phyloP scores from a whole-genome alignment of 2,888 invertebrate genomes.

The Octonoba sinensis region DNA sequence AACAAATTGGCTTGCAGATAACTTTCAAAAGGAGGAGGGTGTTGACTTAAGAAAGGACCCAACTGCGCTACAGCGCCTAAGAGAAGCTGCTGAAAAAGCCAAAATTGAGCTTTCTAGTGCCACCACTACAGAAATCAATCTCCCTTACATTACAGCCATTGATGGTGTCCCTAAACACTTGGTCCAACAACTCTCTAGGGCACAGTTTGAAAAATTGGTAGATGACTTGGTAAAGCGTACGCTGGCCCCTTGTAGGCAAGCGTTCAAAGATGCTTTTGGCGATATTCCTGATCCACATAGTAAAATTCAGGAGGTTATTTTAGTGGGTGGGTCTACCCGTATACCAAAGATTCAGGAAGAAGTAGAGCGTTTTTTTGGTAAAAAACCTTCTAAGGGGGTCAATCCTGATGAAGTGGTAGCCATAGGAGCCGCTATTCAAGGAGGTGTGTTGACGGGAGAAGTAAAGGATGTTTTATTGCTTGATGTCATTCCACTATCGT shows the following conservation, averaged over 20 bases:
- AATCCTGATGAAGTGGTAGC: slow-evolving; percentile 99
- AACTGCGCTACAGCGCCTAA: slow-evolving; percentile 97
- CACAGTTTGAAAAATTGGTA: slow-evolving; percentile 94
- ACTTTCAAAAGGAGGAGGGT: slow-evolving; percentile 96
- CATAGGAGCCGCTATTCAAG: slow-evolving; percentile 71
- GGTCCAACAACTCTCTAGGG: slow-evolving; percentile 92
- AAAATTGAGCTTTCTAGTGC: slow-evolving; percentile 89
- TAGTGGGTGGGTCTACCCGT: slow-evolving; percentile 98
- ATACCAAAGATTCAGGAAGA: slow-evolving; percentile 86
- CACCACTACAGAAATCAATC: slow-evolving; percentile 88
- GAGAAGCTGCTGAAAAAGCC: slow-evolving; percentile 97
- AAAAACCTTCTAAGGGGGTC: slow-evolving; percentile 91
- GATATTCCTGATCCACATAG: no score
- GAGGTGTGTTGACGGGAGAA: slow-evolving; percentile 92
- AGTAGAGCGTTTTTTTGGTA: slow-evolving; percentile 75
- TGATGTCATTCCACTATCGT: slow-evolving; percentile 96
- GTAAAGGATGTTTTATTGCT: slow-evolving; percentile 96
- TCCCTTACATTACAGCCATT: slow-evolving; percentile 98
- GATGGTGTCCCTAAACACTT: slow-evolving; percentile 96
- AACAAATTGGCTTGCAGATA: slow-evolving; percentile 89
- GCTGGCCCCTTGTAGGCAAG: slow-evolving; percentile 92
- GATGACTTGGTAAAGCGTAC: slow-evolving; percentile 91
- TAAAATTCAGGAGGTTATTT: slow-evolving; percentile 95
- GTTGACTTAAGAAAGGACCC: slow-evolving; percentile 94
- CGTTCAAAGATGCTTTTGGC: slow-evolving; percentile 92